Conservation (phyloP, 1,140 invertebrate genomes). For the Argopecten irradians region DNA sequence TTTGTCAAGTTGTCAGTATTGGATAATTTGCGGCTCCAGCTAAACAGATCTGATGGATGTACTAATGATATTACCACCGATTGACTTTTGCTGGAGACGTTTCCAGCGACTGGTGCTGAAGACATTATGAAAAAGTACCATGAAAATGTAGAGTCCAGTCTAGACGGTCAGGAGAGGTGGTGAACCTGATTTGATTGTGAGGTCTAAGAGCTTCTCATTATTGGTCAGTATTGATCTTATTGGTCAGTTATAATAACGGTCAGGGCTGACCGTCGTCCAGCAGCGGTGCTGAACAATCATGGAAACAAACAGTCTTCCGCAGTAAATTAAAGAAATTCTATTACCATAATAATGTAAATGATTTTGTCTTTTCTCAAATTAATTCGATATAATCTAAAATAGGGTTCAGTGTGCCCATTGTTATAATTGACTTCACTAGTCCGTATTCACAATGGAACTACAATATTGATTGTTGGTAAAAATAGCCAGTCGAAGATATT, state of each 20-base stretch:
- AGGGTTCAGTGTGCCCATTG: neutral
- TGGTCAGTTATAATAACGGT: conserved; percentile 1
- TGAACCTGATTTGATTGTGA: conserved; percentile 9
- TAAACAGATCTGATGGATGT: neutral
- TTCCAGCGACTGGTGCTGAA: too few species aligned
- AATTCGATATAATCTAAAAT: neutral
- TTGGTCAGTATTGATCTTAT: neutral
- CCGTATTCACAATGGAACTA: neutral
- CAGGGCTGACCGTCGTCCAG: neutral
- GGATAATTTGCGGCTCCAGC: neutral
- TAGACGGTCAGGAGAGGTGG: neutral
- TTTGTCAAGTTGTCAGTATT: neutral
- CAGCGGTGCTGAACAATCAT: neutral
- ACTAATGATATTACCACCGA: neutral
- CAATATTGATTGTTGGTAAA: neutral
- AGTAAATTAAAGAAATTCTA: conserved; percentile 5
- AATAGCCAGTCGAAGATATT: neutral
- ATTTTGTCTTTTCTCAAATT: neutral
- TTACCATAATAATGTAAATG: neutral
- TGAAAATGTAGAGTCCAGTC: neutral
- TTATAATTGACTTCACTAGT: neutral
- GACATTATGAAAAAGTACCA: neutral
- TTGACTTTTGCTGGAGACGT: neutral
- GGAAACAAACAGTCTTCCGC: neutral
- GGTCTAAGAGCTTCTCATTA: neutral